phyloP scores from a whole-genome alignment of 2,113 vertebrate species.

The Limnothrissa miodon region DNA sequence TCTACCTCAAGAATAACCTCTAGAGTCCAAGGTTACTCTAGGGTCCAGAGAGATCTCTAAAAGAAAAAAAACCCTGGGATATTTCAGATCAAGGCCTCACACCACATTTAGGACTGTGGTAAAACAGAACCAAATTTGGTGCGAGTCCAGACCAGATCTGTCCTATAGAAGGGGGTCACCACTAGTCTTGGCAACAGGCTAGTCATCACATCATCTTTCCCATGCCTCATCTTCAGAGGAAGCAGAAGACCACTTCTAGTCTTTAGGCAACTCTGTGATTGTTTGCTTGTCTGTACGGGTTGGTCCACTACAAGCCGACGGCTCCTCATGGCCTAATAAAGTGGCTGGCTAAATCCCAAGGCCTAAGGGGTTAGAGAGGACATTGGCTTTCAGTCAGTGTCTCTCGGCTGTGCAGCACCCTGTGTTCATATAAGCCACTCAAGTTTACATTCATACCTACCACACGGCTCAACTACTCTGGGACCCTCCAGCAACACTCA shows the following conservation, averaged over 20 bases:
- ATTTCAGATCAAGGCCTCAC: neutral
- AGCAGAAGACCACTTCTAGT: neutral
- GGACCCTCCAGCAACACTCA: neutral
- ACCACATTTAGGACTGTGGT: neutral
- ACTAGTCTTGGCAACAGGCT: neutral
- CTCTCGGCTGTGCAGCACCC: neutral
- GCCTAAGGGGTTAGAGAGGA: too few species aligned
- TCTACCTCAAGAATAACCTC: neutral
- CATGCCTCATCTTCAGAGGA: neutral
- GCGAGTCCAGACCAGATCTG: neutral
- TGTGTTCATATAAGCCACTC: neutral
- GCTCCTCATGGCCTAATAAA: neutral
- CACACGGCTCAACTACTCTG: neutral
- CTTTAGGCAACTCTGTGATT: conserved; percentile 2
- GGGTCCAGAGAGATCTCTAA: neutral
- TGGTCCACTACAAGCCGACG: neutral
- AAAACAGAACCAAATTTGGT: neutral
- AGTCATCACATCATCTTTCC: neutral
- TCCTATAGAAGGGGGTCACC: neutral
- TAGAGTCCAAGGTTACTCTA: neutral
- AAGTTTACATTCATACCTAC: neutral
- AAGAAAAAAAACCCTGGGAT: neutral
- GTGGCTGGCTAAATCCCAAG: too few species aligned
- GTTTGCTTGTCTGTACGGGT: neutral
- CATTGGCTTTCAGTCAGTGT: too few species aligned